Evolutionary conservation across 2,888 invertebrate species (phyloP), one percentile per base, ranked within the genome.

Genomic region (Prenolepis imparis): DNA sequence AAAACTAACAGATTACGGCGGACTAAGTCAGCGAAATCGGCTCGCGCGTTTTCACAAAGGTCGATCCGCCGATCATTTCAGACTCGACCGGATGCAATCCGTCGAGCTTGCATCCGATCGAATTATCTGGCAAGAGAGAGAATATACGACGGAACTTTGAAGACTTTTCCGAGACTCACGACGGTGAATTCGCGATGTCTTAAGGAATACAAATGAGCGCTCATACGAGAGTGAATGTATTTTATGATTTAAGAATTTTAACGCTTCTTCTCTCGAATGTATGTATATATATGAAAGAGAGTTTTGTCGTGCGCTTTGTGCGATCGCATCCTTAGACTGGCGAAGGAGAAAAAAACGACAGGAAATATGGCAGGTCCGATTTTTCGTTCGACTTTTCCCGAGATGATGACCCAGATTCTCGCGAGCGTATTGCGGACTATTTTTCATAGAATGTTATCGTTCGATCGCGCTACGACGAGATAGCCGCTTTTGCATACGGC

Each of bases 11-110:
- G 78, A 80, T 80, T 80, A 78, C 5, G 59, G 44, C 41, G 21
- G 63, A 52, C 39, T 66, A 67, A 74, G 52, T 67, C 74, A 61
- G 64, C 32, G 78, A 82, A 87, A 70, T 88, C 85, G 70, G 66
- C 73, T 52, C 28, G 57, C 84, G 39, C 81, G 64, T 83, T 85
- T 78, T 74, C 87, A 82, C 24, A 21, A 68, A 80, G 66, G 82
- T 88, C 80, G 83, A 87, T 87, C 67, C 28, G 44, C 52, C 84
- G 87, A 88, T 88, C 86, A 87, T 88, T 86, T 87, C 83, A 6
- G 48, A 67, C 84, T 73, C 82, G 82, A 83, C 73, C 84, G 9
- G 63, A 70, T 74, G 83, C 82, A 82, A 83, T 72, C 83, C 3
- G 28, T 21, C 61, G 41, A 64, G 68, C 82, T 85, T 57, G 82